A percentile compares a stretch with the other conserved stretches of the same genome.
Evolutionary conservation across 2,888 invertebrate species (phyloP).

Genomic region (Leucoma salicis): DNA sequence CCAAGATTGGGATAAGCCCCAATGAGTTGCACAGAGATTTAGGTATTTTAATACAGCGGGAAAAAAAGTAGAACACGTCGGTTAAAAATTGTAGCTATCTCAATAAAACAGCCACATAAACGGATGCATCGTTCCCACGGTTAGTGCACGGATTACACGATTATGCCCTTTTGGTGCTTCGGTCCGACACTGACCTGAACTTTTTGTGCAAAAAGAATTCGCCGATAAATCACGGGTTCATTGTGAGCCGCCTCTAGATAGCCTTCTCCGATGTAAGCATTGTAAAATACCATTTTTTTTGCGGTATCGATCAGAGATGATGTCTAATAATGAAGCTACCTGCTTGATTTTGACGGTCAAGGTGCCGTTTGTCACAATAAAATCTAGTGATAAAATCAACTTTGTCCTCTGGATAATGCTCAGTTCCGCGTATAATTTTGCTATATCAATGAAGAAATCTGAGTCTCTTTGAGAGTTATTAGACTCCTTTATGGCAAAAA

Average conservation of each 20-base stretch:
- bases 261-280: slow-evolving; percentile 63
- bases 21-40: too few species aligned
- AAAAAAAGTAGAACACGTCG: too few species aligned
- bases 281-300: slow-evolving; percentile 60
- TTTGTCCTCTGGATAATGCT: slow-evolving; percentile 25
- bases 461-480: too few species aligned
- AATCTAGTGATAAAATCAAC: slow-evolving; percentile 56
- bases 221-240: slow-evolving; percentile 75
- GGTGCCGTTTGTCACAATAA: slow-evolving; percentile 77
- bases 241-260: slow-evolving; percentile 66
- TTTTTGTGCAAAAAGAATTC: slow-evolving; percentile 76
- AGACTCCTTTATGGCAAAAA: too few species aligned
- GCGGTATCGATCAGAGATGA: slow-evolving; percentile 60
- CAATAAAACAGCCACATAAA: slow-evolving; percentile 29
- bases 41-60: too few species aligned
- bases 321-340: slow-evolving; percentile 69
- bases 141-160: slow-evolving; percentile 69
- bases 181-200: slow-evolving; percentile 72
- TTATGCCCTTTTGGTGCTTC: slow-evolving; percentile 79
- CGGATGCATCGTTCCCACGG: slow-evolving; percentile 66
- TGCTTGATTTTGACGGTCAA: slow-evolving; percentile 76
- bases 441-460: too few species aligned
- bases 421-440: slow-evolving; percentile 39
- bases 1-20: too few species aligned
- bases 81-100: slow-evolving; percentile 9